Evolutionary conservation across 2,888 invertebrate species (phyloP).

Genomic region (Tuta absoluta): DNA sequence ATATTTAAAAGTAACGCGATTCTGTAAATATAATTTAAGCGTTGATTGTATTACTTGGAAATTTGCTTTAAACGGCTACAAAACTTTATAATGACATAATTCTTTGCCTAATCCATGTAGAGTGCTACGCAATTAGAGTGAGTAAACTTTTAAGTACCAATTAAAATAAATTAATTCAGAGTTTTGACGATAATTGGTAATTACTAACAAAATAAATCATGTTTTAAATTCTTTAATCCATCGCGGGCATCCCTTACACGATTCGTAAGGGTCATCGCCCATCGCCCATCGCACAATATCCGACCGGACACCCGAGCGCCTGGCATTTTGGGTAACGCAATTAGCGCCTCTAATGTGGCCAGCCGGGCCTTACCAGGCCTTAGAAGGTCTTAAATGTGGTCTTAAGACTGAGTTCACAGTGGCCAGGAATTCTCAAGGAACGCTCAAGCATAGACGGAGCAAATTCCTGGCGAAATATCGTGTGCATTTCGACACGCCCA

Average conservation of each 20-base stretch:
- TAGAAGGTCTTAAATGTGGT: conserved; percentile 16
- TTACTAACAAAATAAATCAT: not conserved
- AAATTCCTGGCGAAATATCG: conserved; percentile 55
- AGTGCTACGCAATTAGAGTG: too few species aligned
- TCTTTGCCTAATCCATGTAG: too few species aligned
- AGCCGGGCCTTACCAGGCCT: conserved; percentile 31
- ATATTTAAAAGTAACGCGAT: not conserved
- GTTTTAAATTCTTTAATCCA: conserved; percentile 23
- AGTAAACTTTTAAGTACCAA: too few species aligned
- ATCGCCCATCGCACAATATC: conserved; percentile 43
- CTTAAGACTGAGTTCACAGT: conserved; percentile 41
- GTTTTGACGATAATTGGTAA: too few species aligned
- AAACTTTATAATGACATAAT: too few species aligned
- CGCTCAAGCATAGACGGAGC: conserved; percentile 49
- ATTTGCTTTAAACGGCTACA: too few species aligned
- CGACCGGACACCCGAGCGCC: conserved; percentile 45
- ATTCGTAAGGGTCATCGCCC: conserved; percentile 44
- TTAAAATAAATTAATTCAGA: too few species aligned
- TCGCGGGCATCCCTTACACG: conserved; percentile 38
- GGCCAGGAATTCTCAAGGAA: conserved; percentile 53
- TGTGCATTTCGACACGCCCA: too few species aligned
- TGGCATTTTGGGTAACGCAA: conserved; percentile 72
- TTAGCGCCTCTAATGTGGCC: conserved; percentile 71
- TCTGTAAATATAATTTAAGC: too few species aligned
- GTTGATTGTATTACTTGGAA: too few species aligned